These are phyloP conservation scores for Felis chaus DNA, from an alignment of 2,113 vertebrate species.

Conservation along the genomic window DNA sequence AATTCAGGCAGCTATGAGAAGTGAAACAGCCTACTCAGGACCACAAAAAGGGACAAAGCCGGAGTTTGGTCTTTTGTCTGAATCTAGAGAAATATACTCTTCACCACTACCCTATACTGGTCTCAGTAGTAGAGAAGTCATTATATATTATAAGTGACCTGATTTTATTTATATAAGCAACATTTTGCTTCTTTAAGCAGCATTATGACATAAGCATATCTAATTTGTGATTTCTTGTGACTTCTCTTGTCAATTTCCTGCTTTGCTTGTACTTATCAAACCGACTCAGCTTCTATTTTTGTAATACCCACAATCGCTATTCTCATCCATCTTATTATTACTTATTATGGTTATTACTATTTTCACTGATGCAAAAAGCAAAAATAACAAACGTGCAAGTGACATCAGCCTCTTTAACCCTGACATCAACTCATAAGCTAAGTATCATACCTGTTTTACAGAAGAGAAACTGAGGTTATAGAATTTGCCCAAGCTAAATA, in stretches of 20 bases:
- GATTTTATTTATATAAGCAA: constrained; percentile 34
- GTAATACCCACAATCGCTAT: not conserved
- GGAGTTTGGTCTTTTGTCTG: not conserved
- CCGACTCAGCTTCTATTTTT: constrained; percentile 1
- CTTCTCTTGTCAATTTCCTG: constrained; percentile 20
- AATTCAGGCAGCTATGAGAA: not conserved
- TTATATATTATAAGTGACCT: not conserved
- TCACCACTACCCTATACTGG: not conserved
- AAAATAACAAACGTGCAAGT: not conserved
- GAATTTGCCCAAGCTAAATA: constrained; percentile 32
- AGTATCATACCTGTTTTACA: constrained; percentile 38
- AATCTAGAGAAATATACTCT: constrained; percentile 4
- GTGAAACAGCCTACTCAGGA: constrained; percentile 27
- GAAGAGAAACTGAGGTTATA: not conserved
- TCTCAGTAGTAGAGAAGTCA: not conserved
- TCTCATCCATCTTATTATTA: not conserved
- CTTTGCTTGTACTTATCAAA: constrained; percentile 29
- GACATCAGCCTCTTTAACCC: constrained; percentile 14
- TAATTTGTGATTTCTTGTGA: not conserved
- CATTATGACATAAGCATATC: constrained; percentile 18
- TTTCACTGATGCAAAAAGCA: constrained; percentile 32
- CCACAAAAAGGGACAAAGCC: constrained; percentile 5
- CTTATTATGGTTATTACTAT: not conserved
- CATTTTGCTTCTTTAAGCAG: not conserved
- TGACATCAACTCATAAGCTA: not conserved